phyloP scores from a whole-genome alignment of 2,113 vertebrate species.

The Oceanites oceanicus region DNA sequence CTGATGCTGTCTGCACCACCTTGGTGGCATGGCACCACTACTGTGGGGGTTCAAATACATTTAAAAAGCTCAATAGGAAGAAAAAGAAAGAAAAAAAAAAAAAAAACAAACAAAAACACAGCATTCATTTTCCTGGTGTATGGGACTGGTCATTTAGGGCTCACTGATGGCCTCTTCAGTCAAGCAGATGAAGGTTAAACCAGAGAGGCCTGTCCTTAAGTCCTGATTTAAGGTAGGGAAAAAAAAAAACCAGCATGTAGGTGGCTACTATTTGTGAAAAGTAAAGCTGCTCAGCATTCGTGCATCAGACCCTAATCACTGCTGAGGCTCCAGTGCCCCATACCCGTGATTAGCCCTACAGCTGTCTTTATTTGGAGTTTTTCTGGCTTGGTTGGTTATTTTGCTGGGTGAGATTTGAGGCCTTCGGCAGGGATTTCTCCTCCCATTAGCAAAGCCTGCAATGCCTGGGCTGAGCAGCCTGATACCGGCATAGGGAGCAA shows the following conservation, averaged over 20 bases:
- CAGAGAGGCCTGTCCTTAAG: not conserved
- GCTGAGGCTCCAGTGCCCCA: not conserved
- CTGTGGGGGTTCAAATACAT: not conserved
- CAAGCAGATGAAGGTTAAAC: not conserved
- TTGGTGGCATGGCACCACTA: too few relatives aligned
- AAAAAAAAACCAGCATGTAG: not conserved
- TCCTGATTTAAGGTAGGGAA: not conserved
- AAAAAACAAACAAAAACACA: not conserved
- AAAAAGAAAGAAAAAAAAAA: not conserved
- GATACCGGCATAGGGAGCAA: not conserved
- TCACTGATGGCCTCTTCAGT: fast-evolving
- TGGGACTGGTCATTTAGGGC: not conserved
- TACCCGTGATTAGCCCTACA: not conserved
- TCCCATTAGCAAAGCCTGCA: not conserved
- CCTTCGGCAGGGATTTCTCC: not conserved
- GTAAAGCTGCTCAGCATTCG: not conserved
- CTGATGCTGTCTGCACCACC: not conserved
- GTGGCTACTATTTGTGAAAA: not conserved
- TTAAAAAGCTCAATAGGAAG: not conserved
- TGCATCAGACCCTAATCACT: not conserved
- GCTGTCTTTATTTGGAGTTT: not conserved
- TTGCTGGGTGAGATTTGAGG: not conserved
- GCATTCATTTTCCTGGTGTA: not conserved
- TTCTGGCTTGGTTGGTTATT: not conserved
- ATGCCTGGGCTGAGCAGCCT: not conserved